Evolutionary conservation across 64 coral and sea anemone species (phyloP).

Genomic region (Cladopsammia gracilis): DNA sequence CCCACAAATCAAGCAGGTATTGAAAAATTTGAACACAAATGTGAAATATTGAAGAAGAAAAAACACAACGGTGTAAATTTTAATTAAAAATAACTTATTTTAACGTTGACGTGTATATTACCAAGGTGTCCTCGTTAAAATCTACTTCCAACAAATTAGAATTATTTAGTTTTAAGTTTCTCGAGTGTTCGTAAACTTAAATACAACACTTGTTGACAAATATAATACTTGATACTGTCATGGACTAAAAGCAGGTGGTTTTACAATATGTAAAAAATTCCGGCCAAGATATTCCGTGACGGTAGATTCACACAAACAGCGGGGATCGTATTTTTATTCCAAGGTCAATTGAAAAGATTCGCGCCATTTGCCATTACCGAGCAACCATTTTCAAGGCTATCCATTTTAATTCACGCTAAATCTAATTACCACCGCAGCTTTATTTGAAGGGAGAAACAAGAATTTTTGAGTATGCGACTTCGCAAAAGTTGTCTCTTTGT

Average conservation of each 20-base stretch:
- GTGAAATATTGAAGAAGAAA: neutral
- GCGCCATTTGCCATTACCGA: neutral
- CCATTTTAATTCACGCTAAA: neutral
- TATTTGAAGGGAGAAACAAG: neutral
- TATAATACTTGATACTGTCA: slow-evolving; percentile 28
- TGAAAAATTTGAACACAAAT: neutral
- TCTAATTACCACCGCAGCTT: neutral
- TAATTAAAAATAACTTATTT: neutral
- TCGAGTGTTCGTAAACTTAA: neutral
- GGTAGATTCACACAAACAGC: neutral
- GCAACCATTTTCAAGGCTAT: slow-evolving; percentile 11
- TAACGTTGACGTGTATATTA: neutral
- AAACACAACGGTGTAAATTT: neutral
- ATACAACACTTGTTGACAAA: neutral
- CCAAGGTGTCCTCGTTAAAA: neutral
- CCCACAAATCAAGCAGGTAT: neutral
- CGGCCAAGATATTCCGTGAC: slow-evolving; percentile 19
- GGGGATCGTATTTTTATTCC: slow-evolving; percentile 8
- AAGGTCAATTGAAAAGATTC: slow-evolving; percentile 10
- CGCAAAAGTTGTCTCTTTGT: neutral
- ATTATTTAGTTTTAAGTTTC: too few species aligned
- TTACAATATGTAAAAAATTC: slow-evolving; percentile 9
- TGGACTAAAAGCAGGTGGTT: slow-evolving; percentile 1
- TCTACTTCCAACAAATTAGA: neutral
- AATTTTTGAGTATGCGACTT: neutral